Base-by-base conservation (phyloP, 2,113 vertebrate species). In the Phycodurus eques region DNA sequence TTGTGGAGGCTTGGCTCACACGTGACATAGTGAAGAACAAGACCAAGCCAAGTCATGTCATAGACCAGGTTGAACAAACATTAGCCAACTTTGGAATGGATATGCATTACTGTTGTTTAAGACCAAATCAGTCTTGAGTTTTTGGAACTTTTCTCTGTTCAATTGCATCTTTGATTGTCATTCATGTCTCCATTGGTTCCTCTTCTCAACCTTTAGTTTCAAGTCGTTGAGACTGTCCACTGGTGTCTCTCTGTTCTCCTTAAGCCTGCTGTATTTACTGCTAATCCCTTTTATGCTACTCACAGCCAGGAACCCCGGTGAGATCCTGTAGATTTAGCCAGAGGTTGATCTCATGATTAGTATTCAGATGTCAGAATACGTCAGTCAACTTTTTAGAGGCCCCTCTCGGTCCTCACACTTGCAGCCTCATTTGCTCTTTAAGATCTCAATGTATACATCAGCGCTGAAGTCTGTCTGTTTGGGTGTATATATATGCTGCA, bases 291-390 rank as follows among this genome's bases (percentile, higher is more conserved):
- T 86, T 90, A 90, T 91, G 89, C 89, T 91, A 90, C 90, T 88
- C 85, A 74, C 84, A 89, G 85, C 80, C 83, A 82, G 81, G 84
- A 89, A 85, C 88, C 90, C 90, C 85, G 88, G 83, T 76, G 84
- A 90, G 91, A 92, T 91, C 89, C 89, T 89, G 88, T 90, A 89
- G 90, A 92, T 90, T 91, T 88, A 89, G 87, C 82, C 87, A 87
- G 86, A 86, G 89, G 87, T 90, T 92, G 91, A 93, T 94, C 92
- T 93, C 81, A 78, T 91, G 88, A 93, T 94, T 93, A 92, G 91
- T 93, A 94, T 93, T 93, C 93, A 84, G 76, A 80, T 90, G 90
- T 90, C 89, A 92, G 87, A 88, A 87, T 85, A 83, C 47, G 83
- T 91, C 88, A 78, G 80, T 92, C 90, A 92, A 92, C 83, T 47